Evolutionary conservation across 2,888 invertebrate species (phyloP).

Genomic region (Drosophila basisetae): DNA sequence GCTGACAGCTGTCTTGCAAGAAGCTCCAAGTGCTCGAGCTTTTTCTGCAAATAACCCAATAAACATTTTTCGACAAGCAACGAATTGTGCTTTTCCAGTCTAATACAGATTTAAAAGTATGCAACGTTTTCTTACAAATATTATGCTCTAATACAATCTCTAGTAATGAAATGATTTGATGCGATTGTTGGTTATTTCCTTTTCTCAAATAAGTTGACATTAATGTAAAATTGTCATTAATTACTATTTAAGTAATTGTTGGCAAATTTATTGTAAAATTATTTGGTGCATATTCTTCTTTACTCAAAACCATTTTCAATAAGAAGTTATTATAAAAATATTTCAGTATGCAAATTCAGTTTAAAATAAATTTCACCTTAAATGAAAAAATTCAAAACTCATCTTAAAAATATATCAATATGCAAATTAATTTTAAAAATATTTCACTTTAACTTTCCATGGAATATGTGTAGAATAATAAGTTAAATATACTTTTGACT

Average conservation of each 20-base stretch:
- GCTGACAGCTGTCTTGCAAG: constrained; percentile 30
- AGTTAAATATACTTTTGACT: neutral
- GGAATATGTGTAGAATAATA: neutral
- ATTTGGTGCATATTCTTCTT: neutral
- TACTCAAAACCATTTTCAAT: neutral
- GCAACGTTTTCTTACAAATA: neutral
- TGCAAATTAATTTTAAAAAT: neutral
- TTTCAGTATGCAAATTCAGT: neutral
- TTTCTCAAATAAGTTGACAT: neutral
- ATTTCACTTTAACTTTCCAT: neutral
- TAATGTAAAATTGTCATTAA: neutral
- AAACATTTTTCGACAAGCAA: constrained; percentile 24
- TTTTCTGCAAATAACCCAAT: constrained; percentile 41
- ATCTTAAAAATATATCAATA: neutral
- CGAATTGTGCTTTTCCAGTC: constrained; percentile 20
- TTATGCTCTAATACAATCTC: too few species aligned
- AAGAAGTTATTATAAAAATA: neutral
- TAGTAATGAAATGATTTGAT: too few species aligned
- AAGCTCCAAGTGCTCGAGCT: constrained; percentile 37
- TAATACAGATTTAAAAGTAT: neutral
- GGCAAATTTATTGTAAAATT: neutral
- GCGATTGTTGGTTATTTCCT: neutral
- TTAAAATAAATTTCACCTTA: neutral
- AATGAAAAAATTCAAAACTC: neutral
- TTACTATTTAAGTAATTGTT: neutral